phyloP scores from a whole-genome alignment of 2,888 invertebrate genomes.

The Polymixis flavicincta region DNA sequence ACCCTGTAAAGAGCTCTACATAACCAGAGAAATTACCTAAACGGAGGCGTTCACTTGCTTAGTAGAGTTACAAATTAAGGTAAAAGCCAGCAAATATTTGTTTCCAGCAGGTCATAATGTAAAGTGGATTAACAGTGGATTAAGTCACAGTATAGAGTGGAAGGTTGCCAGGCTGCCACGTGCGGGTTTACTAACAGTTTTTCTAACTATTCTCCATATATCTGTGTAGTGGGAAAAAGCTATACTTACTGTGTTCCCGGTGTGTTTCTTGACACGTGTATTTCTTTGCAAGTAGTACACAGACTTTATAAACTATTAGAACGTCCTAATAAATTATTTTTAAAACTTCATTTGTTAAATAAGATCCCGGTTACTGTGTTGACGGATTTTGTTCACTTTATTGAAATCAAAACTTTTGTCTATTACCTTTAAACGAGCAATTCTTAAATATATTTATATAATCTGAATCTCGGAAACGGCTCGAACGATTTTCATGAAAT shows the following conservation, averaged over 20 bases:
- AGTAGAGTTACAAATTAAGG: conserved; percentile 20
- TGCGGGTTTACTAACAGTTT: neutral
- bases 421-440: too few relatives aligned
- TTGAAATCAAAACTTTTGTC: too few relatives aligned
- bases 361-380: too few relatives aligned
- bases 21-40: neutral
- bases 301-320: neutral
- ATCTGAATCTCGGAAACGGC: too few relatives aligned
- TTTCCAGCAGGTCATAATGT: conserved; percentile 4
- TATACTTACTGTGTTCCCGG: too few relatives aligned
- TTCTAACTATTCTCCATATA: neutral
- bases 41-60: neutral
- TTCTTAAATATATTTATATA: too few relatives aligned
- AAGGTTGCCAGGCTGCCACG: neutral
- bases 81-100: conserved; percentile 53
- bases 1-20: neutral
- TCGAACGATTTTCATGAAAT: too few relatives aligned
- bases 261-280: neutral
- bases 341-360: neutral
- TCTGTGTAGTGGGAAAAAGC: neutral
- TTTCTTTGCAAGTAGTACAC: conserved; percentile 2
- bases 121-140: conserved; percentile 21
- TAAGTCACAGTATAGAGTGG: conserved; percentile 4
- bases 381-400: too few relatives aligned
- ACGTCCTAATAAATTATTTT: neutral